Conservation (phyloP, 2,888 invertebrate species). For the Mythimna impura region DNA sequence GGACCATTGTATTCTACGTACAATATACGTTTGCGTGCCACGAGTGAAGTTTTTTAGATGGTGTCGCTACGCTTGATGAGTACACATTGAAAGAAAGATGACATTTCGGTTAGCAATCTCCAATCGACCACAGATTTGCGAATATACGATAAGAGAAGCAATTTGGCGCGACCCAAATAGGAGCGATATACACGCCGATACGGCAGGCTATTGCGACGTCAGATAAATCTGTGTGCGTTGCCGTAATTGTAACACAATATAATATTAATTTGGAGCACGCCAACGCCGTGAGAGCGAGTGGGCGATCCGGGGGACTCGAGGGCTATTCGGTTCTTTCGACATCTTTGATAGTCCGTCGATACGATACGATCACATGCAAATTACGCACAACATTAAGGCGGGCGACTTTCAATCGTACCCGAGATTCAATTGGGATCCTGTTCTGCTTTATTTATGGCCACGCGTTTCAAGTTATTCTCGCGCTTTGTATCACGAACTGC, state of each 20-base stretch:
- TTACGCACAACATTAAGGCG: conserved; percentile 50
- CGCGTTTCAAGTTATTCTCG: conserved; percentile 51
- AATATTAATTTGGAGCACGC: conserved; percentile 81
- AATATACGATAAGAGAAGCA: conserved; percentile 75
- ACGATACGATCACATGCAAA: conserved; percentile 68
- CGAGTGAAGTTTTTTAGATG: conserved; percentile 22
- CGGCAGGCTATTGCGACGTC: conserved; percentile 70
- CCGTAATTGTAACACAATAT: conserved; percentile 81
- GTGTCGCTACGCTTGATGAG: conserved; percentile 24
- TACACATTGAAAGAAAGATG: conserved; percentile 52
- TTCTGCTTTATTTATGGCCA: conserved; percentile 48
- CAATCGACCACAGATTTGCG: conserved; percentile 70
- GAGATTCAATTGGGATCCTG: conserved; percentile 55
- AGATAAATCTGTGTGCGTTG: conserved; percentile 74
- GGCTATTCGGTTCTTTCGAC: conserved; percentile 70
- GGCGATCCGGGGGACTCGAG: conserved; percentile 69
- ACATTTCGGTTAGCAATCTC: conserved; percentile 56
- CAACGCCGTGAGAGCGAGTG: conserved; percentile 75
- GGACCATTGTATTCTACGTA: conserved; percentile 63
- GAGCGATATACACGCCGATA: conserved; percentile 71
- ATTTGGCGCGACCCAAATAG: conserved; percentile 78
- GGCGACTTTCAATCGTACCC: conserved; percentile 57
- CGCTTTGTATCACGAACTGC: conserved; percentile 43
- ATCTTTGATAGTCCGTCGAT: conserved; percentile 68
- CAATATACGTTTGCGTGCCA: conserved; percentile 41